A percentile compares a stretch with the other conserved stretches of the same genome.
Evolutionary conservation across 2,797 vertebrate genomes (phyloP).

Genomic region (Poecilia gillii): DNA sequence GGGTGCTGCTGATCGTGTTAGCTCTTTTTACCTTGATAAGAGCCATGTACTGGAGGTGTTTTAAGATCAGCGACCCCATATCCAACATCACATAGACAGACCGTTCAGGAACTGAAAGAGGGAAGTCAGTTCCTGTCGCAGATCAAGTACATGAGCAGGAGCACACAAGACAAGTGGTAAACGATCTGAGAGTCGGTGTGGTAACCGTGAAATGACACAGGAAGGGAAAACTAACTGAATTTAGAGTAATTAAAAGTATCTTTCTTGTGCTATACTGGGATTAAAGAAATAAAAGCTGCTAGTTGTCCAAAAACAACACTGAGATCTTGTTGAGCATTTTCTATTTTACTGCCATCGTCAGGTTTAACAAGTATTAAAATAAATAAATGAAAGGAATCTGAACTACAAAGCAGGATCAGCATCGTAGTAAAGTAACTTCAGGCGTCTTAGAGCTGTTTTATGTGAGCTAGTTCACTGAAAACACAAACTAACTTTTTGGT

Average conservation of each 20-base stretch:
- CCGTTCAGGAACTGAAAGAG: background rate
- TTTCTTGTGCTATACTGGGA: conserved; percentile 1
- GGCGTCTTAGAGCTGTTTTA: background rate
- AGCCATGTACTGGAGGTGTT: conserved; percentile 88
- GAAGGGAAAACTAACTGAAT: background rate
- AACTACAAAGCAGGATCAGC: background rate
- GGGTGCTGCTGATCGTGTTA: conserved; percentile 84
- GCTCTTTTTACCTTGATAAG: conserved; percentile 79
- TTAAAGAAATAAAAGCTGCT: conserved; percentile 1
- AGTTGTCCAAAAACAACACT: background rate
- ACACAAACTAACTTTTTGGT: background rate
- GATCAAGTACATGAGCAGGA: background rate
- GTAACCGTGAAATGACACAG: background rate
- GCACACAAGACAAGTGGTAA: background rate
- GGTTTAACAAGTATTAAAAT: background rate
- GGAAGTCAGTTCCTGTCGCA: background rate
- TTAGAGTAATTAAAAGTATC: conserved; percentile 1
- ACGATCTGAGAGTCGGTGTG: background rate
- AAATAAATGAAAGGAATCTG: background rate
- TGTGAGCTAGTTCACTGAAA: background rate
- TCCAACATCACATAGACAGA: conserved; percentile 80
- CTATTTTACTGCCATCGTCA: background rate
- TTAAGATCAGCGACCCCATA: conserved; percentile 88
- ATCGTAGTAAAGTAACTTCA: background rate
- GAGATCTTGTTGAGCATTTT: background rate